Evolutionary conservation across 2,797 vertebrate species (phyloP).

Genomic region (Phrynocephalus guinanensis): DNA sequence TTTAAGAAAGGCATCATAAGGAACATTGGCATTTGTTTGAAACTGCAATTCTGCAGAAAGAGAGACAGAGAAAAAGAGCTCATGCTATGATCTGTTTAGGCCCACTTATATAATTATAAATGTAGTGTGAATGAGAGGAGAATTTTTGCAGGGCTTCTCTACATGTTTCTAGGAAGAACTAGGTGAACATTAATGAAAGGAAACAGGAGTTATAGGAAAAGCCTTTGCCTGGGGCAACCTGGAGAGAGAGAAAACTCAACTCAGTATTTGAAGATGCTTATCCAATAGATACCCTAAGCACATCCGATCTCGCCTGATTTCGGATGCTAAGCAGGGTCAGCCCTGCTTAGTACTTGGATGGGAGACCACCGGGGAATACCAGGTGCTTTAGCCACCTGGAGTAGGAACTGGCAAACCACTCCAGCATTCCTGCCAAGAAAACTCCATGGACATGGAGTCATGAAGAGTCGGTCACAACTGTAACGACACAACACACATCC

Average conservation of each 20-base stretch:
- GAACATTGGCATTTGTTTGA: constrained; percentile 48
- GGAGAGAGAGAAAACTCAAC: background rate
- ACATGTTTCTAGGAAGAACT: background rate
- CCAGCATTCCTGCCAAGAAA: too few species aligned
- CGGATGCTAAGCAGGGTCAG: too few species aligned
- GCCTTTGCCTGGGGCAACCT: fast-evolving
- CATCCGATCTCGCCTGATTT: too few species aligned
- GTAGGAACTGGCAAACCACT: too few species aligned
- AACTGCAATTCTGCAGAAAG: background rate
- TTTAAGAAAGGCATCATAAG: background rate
- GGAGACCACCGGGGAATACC: too few species aligned
- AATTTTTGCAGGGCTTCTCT: background rate
- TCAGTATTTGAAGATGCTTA: background rate
- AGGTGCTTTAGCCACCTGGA: too few species aligned
- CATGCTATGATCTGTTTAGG: background rate
- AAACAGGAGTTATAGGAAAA: background rate
- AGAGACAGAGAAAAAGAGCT: background rate
- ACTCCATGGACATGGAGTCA: too few species aligned
- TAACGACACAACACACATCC: too few species aligned
- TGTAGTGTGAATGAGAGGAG: background rate
- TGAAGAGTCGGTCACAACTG: too few species aligned
- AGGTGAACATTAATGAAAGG: constrained; percentile 9
- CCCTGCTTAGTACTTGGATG: too few species aligned
- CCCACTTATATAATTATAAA: background rate
- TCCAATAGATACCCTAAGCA: background rate